A percentile compares a stretch with the other conserved stretches of the same genome.
Evolutionary conservation across 2,797 vertebrate genomes (phyloP).

Genomic region (Macrochelys suwanniensis): DNA sequence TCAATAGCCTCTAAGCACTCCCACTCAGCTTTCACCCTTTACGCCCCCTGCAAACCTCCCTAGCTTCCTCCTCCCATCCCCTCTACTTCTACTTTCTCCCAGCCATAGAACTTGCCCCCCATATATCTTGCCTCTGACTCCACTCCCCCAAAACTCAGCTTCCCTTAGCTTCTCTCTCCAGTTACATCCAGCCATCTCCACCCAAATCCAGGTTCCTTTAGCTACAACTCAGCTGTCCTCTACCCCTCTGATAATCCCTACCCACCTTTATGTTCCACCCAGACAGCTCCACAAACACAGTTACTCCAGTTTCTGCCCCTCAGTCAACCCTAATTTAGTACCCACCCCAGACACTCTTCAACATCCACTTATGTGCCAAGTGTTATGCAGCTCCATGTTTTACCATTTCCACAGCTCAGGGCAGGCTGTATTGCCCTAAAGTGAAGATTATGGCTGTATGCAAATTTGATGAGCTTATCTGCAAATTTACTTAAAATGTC

Average conservation of each 20-base stretch:
- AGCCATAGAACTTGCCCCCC: not conserved
- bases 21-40: not conserved
- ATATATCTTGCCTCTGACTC: not conserved
- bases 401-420: accelerated
- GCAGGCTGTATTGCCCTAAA: not conserved
- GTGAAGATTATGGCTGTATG: not conserved
- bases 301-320: not conserved
- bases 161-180: not conserved
- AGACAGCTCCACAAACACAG: not conserved
- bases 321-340: accelerated
- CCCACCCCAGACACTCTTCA: not conserved
- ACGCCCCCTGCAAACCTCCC: not conserved
- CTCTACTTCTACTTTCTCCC: not conserved
- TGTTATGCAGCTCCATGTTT: accelerated
- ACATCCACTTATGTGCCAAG: accelerated
- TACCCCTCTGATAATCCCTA: not conserved
- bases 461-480: not conserved
- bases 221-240: not conserved
- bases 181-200: too few species aligned
- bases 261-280: accelerated
- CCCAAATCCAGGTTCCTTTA: not conserved
- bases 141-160: not conserved
- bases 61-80: not conserved
- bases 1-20: not conserved
- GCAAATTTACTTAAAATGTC: not conserved